phyloP scores from a whole-genome alignment of 2,113 vertebrate species.

The Cyprinodon brontotheroides region DNA sequence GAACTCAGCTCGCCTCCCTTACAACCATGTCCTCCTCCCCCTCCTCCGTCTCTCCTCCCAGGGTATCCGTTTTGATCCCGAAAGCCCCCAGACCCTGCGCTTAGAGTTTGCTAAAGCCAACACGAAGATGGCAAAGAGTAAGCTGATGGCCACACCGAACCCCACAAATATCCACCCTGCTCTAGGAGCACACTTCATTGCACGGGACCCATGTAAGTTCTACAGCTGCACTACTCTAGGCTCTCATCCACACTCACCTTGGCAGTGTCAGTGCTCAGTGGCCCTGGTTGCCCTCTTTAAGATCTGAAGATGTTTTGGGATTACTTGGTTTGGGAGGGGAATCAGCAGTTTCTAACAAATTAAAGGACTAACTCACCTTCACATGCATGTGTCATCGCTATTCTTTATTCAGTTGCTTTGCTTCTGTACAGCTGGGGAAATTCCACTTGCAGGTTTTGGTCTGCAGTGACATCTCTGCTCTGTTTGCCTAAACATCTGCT shows the following conservation, averaged over 20 bases:
- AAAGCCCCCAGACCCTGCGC: conserved; percentile 97
- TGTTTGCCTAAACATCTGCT: conserved; percentile 44
- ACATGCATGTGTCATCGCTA: conserved; percentile 77
- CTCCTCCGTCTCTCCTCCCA: conserved; percentile 78
- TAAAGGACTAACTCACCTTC: conserved; percentile 77
- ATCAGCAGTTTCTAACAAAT: conserved; percentile 43
- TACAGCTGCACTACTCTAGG: conserved; percentile 77
- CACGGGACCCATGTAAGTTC: conserved; percentile 99
- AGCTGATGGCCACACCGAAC: conserved; percentile 98
- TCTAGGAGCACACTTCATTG: conserved; percentile 97
- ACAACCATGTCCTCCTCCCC: conserved; percentile 63
- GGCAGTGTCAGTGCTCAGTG: conserved; percentile 35
- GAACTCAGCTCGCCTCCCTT: conserved; percentile 74
- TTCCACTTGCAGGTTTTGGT: conserved; percentile 25
- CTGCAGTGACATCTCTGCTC: conserved; percentile 21
- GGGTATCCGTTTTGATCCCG: conserved; percentile 98
- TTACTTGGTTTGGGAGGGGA: conserved; percentile 4
- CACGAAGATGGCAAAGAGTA: conserved; percentile 99
- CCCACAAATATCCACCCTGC: conserved; percentile 96
- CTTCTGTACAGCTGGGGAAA: conserved; percentile 46
- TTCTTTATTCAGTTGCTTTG: conserved; percentile 56
- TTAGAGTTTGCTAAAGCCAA: conserved; percentile 99
- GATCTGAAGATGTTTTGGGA: conserved; percentile 18
- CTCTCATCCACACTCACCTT: conserved; percentile 73
- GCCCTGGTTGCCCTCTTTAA: conserved; percentile 24